Conservation (phyloP, 1,140 invertebrate species). For the Coptotermes formosanus region DNA sequence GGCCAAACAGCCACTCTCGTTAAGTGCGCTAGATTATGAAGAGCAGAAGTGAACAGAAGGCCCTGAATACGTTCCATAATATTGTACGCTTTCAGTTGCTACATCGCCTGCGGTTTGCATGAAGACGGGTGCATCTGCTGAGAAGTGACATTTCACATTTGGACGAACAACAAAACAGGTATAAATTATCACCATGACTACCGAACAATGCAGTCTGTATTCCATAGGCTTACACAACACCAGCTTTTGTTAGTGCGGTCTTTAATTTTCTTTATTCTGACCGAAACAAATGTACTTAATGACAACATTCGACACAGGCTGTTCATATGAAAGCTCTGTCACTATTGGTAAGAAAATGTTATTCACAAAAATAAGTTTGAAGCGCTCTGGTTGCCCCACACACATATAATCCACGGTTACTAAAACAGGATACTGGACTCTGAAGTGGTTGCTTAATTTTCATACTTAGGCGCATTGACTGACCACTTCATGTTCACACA, state of each 20-base stretch:
- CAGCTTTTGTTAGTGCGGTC: neutral
- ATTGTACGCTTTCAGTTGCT: neutral
- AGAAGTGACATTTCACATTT: conserved; percentile 16
- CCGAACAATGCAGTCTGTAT: neutral
- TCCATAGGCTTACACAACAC: neutral
- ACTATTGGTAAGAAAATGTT: neutral
- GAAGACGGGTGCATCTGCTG: neutral
- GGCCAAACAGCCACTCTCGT: no score
- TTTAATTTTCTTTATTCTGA: conserved; percentile 5
- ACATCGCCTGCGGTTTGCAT: neutral
- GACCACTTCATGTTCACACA: no score
- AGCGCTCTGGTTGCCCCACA: neutral
- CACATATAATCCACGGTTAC: neutral
- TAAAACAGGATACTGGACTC: neutral
- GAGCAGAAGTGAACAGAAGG: neutral
- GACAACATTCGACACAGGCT: neutral
- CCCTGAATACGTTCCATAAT: neutral
- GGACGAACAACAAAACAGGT: neutral
- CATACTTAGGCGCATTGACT: no score
- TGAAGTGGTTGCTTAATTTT: no score
- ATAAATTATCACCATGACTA: conserved; percentile 8
- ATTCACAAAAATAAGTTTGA: neutral
- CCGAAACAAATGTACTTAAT: conserved; percentile 15
- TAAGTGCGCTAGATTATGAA: neutral
- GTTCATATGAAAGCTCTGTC: neutral